Evolutionary conservation across 1,140 invertebrate species (phyloP).

Genomic region (Tachypleus tridentatus): DNA sequence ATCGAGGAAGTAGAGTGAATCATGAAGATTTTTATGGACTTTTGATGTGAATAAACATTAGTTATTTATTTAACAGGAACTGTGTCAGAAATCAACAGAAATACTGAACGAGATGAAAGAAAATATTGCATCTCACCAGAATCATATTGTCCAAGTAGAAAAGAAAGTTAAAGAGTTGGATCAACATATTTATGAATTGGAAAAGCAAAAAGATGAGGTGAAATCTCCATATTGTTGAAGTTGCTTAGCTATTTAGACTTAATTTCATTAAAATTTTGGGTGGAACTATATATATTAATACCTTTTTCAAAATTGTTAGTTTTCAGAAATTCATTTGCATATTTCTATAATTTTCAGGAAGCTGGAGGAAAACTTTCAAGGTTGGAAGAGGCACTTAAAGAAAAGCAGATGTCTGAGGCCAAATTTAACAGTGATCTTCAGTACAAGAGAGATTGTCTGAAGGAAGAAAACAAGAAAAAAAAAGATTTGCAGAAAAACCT

Average conservation of each 20-base stretch:
- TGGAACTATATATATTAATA: too few relatives aligned
- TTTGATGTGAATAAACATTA: too few relatives aligned
- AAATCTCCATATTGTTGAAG: background rate
- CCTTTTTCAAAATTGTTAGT: too few relatives aligned
- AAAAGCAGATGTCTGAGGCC: conserved; percentile 52
- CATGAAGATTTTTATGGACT: too few relatives aligned
- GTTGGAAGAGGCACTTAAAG: conserved; percentile 52
- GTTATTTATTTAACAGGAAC: conserved; percentile 29
- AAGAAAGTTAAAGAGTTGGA: conserved; percentile 36
- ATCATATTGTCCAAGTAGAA: conserved; percentile 28
- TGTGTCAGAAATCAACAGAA: conserved; percentile 41
- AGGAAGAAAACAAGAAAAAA: conserved; percentile 53
- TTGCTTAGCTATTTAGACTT: too few relatives aligned
- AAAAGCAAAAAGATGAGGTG: conserved; percentile 24
- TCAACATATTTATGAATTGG: conserved; percentile 37
- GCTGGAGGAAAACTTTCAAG: conserved; percentile 47
- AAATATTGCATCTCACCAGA: conserved; percentile 17
- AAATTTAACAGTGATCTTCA: conserved; percentile 52
- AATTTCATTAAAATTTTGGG: too few relatives aligned
- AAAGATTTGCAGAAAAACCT: conserved; percentile 55
- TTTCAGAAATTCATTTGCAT: too few relatives aligned
- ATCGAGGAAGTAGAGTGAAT: too few relatives aligned
- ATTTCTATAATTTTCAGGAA: conserved; percentile 39
- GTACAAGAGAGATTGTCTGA: conserved; percentile 52
- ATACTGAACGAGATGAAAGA: conserved; percentile 29